A percentile compares a stretch with the other conserved stretches of the same genome.
Evolutionary conservation across 2,888 invertebrate species (phyloP).

Genomic region (Eugnorisma glareosa): DNA sequence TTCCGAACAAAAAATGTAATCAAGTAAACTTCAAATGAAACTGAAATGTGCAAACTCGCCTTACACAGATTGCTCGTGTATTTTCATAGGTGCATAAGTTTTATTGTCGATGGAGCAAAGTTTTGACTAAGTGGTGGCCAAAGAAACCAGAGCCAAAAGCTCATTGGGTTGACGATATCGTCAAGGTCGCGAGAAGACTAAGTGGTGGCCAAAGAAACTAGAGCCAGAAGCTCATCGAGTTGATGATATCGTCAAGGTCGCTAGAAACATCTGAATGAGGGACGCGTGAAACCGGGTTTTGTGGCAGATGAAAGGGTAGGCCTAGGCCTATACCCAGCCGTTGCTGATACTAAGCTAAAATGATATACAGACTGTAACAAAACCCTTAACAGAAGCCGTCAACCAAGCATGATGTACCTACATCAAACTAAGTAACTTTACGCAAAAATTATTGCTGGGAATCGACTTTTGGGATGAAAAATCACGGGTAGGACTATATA

Average conservation of each 20-base stretch:
- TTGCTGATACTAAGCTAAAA: background rate
- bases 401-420: too few species aligned
- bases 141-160: background rate
- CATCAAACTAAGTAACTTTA: too few species aligned
- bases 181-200: background rate
- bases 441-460: too few species aligned
- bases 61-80: background rate
- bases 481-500: too few species aligned
- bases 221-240: background rate
- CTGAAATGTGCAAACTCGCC: background rate
- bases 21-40: conserved; percentile 1
- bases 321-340: background rate
- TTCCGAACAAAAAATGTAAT: background rate
- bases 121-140: background rate
- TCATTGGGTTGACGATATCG: background rate
- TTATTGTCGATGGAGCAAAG: background rate
- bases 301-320: background rate
- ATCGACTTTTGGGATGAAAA: too few species aligned
- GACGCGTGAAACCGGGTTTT: background rate
- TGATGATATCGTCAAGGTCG: background rate
- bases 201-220: background rate
- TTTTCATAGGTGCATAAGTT: background rate
- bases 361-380: too few species aligned
- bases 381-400: too few species aligned
- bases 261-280: background rate